Evolutionary conservation across 2,888 invertebrate species (phyloP), one percentile per base, ranked within the genome.

Genomic region (Endotricha flammealis): DNA sequence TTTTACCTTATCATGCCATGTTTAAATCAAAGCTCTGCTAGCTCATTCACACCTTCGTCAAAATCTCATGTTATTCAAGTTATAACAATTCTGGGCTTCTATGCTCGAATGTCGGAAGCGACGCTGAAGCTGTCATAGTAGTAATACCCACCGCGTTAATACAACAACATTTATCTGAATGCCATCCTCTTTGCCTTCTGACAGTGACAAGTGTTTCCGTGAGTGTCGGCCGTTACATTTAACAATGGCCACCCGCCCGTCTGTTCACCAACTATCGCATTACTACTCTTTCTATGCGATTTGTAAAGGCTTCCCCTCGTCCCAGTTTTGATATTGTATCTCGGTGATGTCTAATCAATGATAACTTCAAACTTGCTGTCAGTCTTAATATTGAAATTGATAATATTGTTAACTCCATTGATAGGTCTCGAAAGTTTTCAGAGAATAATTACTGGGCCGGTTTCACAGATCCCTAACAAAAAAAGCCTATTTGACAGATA

Each of bases 141-240:
- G 29, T 28, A 38, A 38, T 25, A 29, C 43, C 45, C 47, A 44
- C 41, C 38, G 33, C 38, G 51, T 41, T 56, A 57, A 62, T 66
- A 65, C 61, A 66, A 65, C 59, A 64, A 68, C 64, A 75, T 76
- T 76, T 74, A 75, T 70, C 69, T 64, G 64, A 60, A 65, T 51
- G 48, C 53, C 57, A 53, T 57, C 53, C 61, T 62, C 58, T 57
- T 49, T 50, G 50, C 51, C 57, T 56, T 42, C 54, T 60, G 78
- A 78, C 78, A 78, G 58, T 80, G 81, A 82, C 79, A 76, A 76
- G 81, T 77, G 72, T 61, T 80, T 83, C 83, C 82, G 82, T 73
- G 71, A 77, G 66, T 69, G 70, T 64, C 72, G 63, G 62, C 68
- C 65, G 76, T 72, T 71, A 71, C 64, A 57, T 53, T 53, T 66